These are phyloP conservation scores for Thunnus maccoyii DNA, from an alignment of 2,113 vertebrate species.

Conservation along the genomic window DNA sequence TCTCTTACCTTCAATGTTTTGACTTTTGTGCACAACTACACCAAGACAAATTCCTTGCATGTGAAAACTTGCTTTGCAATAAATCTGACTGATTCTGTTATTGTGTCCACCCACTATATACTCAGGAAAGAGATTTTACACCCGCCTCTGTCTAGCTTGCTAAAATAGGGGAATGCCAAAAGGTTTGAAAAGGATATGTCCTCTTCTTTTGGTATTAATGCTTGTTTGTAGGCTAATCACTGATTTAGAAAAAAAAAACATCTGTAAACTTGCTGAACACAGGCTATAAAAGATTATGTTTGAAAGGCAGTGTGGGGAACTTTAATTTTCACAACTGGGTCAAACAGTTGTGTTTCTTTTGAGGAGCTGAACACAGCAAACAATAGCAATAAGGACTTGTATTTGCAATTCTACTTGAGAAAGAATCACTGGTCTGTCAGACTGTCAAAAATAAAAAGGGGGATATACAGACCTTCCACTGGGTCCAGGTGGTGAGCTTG, in stretches of 20 bases:
- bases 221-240: not conserved
- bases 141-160: not conserved
- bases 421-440: too few species aligned
- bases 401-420: not conserved
- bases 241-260: not conserved
- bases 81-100: not conserved
- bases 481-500: conserved; percentile 51
- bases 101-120: not conserved
- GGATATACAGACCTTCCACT: conserved; percentile 77
- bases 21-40: too few species aligned
- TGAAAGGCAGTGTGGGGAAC: not conserved
- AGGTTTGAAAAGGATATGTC: not conserved
- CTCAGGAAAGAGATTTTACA: conserved; percentile 2
- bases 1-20: too few species aligned
- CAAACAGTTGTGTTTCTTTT: not conserved
- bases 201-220: not conserved
- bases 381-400: not conserved
- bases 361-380: not conserved
- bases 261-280: not conserved
- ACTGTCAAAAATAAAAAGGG: not conserved
- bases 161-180: not conserved
- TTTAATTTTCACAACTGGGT: not conserved
- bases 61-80: too few species aligned
- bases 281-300: not conserved
- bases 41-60: too few species aligned